Base-by-base conservation (phyloP, 2,113 vertebrate species). In the Cyanoramphus novaezelandiae region DNA sequence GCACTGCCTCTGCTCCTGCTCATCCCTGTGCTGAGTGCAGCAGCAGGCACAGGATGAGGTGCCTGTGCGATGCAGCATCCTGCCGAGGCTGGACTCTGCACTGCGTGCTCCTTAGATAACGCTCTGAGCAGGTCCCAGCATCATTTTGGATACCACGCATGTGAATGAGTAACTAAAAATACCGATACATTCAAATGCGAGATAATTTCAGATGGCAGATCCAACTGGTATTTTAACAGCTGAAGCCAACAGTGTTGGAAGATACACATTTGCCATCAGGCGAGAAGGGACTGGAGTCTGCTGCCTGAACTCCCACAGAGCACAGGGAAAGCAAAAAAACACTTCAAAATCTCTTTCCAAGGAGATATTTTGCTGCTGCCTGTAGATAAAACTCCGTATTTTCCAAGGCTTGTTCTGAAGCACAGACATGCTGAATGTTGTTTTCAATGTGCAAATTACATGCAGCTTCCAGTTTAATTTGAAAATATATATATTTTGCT, bases 101-200 rank as follows among this genome's bases (percentile, higher is more conserved):
- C 81, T 6, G 10, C 5, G 16, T 1, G 6, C 55, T 71, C 57
- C 35, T 74, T 27, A 75, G 82, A 16, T 33, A 80, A 70, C 1
- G 23, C 55, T 57, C 74, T 28, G 24, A 79, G 88, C 59, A 63
- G 43, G 77, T 47, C 88, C 60, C 74, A 74, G 82, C 70, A 37
- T 16, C 28, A 29, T 63, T 82, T 24, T 35, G 59, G 78, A 37
- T 65, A 63, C 25, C 64, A 67, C 63, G 49, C 41, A 8, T 57
- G 50, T 72, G 79, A 79, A 55, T 24, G 63, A 76, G 71, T 52
- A 90, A 89, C 92, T 91, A 92, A 94, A 94, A 96, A 91, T 92
- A 95, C 27, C 11, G 2, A 52, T 31, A 25, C 43, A 19, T 68
- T 91, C 88, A 55, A 85, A 82, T 33, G 81, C 25, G 57, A 76